These are phyloP conservation scores for Bufo bufo DNA, from an alignment of 2,113 vertebrate genomes.

Conservation along the genomic window DNA sequence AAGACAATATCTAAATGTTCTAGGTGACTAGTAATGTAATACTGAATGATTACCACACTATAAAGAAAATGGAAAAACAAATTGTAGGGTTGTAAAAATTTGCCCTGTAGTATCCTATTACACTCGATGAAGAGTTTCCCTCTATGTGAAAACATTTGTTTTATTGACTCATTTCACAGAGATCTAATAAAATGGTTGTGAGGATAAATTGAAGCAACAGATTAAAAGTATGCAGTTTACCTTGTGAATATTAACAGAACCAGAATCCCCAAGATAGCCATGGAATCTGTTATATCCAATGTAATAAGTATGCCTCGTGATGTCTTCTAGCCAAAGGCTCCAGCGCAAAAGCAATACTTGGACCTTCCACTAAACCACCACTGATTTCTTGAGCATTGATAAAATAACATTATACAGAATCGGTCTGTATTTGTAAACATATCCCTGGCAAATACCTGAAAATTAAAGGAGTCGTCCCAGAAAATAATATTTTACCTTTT, in stretches of 20 bases:
- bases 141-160: slow-evolving; percentile 44
- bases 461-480: no score
- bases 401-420: no score
- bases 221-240: slow-evolving; percentile 39
- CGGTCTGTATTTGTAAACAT: no score
- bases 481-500: no score
- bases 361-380: neutral
- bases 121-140: slow-evolving; percentile 47
- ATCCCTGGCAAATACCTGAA: no score
- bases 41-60: slow-evolving; percentile 37
- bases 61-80: slow-evolving; percentile 55
- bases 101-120: slow-evolving; percentile 58
- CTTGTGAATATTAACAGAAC: slow-evolving; percentile 31
- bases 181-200: slow-evolving; percentile 50
- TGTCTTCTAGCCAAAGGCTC: neutral
- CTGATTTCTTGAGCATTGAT: neutral
- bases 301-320: neutral
- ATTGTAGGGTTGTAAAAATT: slow-evolving; percentile 45
- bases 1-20: slow-evolving; percentile 19
- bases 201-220: slow-evolving; percentile 48
- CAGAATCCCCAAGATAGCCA: neutral
- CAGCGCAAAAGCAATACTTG: neutral
- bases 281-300: neutral
- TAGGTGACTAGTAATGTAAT: slow-evolving; percentile 41
- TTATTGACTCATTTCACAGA: slow-evolving; percentile 55